These are phyloP conservation scores for Drosophila atripex DNA, from an alignment of 2,888 invertebrate genomes.

Conservation along the genomic window DNA sequence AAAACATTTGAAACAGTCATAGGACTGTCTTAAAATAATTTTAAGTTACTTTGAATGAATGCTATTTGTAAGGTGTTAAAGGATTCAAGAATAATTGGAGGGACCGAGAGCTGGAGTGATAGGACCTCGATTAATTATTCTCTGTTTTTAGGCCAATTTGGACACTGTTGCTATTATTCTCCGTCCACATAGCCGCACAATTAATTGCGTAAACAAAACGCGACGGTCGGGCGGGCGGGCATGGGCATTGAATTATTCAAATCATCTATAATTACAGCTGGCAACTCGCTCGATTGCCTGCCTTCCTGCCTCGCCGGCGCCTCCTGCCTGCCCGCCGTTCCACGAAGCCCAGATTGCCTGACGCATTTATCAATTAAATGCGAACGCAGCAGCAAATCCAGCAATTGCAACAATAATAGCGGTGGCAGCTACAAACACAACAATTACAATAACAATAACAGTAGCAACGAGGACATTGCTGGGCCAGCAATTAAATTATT, in stretches of 20 bases:
- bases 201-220: slow-evolving; percentile 77
- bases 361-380: slow-evolving; percentile 77
- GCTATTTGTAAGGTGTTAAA: neutral
- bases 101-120: neutral
- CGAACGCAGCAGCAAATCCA: slow-evolving; percentile 71
- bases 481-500: slow-evolving; percentile 74
- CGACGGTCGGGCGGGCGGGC: slow-evolving; percentile 42
- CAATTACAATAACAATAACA: slow-evolving; percentile 12
- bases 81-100: neutral
- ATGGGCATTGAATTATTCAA: slow-evolving; percentile 73
- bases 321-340: slow-evolving; percentile 1
- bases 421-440: slow-evolving; percentile 26
- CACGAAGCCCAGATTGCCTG: slow-evolving; percentile 15
- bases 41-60: neutral
- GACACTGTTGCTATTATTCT: slow-evolving; percentile 16
- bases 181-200: slow-evolving; percentile 51
- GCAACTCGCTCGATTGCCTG: slow-evolving; percentile 44
- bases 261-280: slow-evolving; percentile 75
- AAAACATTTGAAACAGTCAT: neutral
- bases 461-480: slow-evolving; percentile 29
- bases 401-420: slow-evolving; percentile 55
- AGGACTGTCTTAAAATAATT: neutral
- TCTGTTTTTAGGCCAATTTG: slow-evolving; percentile 7
- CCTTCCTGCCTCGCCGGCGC: neutral
- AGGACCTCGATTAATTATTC: neutral